phyloP scores from a whole-genome alignment of 92 coral and sea anemone species.

The Heteractis magnifica region DNA sequence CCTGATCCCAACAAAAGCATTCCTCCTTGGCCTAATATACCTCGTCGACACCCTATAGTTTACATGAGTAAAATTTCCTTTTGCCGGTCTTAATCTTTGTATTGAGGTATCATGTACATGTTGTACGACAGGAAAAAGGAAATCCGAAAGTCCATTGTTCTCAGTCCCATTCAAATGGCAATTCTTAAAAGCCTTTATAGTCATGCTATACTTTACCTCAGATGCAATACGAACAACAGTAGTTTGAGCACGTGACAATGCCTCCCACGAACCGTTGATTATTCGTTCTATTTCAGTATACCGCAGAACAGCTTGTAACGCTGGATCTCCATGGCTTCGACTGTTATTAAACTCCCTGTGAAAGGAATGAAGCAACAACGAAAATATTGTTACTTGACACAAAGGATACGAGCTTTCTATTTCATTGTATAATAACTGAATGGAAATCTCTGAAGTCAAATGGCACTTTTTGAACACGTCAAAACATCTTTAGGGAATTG shows the following conservation, averaged over 20 bases:
- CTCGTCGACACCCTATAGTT: too few species aligned
- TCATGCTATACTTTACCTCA: constrained; percentile 19
- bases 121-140: too few species aligned
- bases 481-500: too few species aligned
- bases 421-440: not conserved
- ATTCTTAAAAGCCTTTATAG: not conserved
- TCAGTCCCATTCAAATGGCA: too few species aligned
- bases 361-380: not conserved
- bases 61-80: too few species aligned
- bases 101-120: too few species aligned
- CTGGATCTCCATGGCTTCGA: constrained; percentile 47
- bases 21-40: too few species aligned
- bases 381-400: not conserved
- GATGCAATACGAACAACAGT: constrained; percentile 28
- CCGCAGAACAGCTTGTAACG: constrained; percentile 46
- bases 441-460: too few species aligned
- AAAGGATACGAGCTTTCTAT: not conserved
- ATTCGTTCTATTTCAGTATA: constrained; percentile 44
- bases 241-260: constrained; percentile 31
- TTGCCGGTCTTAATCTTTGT: too few species aligned
- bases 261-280: constrained; percentile 51
- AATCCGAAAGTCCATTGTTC: too few species aligned
- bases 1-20: too few species aligned
- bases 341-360: constrained; percentile 52
- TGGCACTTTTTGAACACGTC: too few species aligned